These are phyloP conservation scores for Grammatotria lemairii DNA, from an alignment of 2,113 vertebrate species.

Conservation along the genomic window DNA sequence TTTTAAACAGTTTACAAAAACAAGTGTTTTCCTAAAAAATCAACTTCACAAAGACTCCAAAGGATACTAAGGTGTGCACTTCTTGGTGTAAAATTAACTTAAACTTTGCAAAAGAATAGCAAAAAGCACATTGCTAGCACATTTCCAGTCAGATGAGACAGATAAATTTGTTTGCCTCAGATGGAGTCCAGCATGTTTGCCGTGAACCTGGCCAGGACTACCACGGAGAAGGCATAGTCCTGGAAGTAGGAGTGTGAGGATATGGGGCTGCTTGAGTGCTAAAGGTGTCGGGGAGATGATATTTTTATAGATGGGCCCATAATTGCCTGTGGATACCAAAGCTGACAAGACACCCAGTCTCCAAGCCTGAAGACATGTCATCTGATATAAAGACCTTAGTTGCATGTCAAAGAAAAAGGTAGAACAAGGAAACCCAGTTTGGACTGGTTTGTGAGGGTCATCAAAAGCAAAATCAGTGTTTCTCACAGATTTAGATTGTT, in stretches of 20 bases:
- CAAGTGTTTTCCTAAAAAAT: fast-evolving
- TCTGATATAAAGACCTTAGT: not conserved
- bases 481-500: not conserved
- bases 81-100: not conserved
- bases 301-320: not conserved
- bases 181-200: not conserved
- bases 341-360: not conserved
- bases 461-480: not conserved
- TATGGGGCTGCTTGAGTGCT: not conserved
- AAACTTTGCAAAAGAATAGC: not conserved
- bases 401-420: not conserved
- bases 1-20: not conserved
- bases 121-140: fast-evolving
- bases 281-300: not conserved
- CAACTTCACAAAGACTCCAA: not conserved
- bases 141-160: not conserved
- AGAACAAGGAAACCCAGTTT: not conserved
- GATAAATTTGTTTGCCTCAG: not conserved
- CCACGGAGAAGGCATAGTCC: not conserved
- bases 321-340: not conserved
- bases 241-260: not conserved
- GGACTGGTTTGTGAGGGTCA: not conserved
- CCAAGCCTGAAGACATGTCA: not conserved
- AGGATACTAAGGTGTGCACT: not conserved
- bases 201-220: not conserved